Evolutionary conservation across 1,140 invertebrate genomes (phyloP).

Genomic region (Papilio glaucus): DNA sequence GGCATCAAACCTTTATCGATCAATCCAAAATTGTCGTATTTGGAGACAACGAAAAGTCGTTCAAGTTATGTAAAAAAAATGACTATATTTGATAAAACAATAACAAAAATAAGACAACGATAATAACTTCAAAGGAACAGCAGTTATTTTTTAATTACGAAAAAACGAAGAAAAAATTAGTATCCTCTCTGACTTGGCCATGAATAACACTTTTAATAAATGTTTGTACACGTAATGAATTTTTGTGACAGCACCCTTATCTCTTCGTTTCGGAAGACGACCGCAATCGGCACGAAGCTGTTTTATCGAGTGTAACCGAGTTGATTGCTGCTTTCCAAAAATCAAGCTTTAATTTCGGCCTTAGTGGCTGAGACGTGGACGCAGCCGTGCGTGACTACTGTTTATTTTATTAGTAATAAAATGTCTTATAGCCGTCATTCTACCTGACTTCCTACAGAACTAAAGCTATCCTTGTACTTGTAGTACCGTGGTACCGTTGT

Average conservation of each 20-base stretch:
- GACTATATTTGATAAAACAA: no score
- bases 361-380: constrained; percentile 43
- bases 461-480: not conserved
- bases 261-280: constrained; percentile 44
- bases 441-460: constrained; percentile 3
- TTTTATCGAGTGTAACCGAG: constrained; percentile 74
- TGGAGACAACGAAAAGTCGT: no score
- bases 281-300: constrained; percentile 70
- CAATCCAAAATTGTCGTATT: no score
- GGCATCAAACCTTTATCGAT: no score
- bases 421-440: constrained; percentile 41
- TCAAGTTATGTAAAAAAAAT: no score
- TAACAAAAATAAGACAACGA: no score
- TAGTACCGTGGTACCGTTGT: no score
- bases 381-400: constrained; percentile 64
- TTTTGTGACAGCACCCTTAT: constrained; percentile 19
- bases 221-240: not conserved
- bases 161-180: no score
- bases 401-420: constrained; percentile 73
- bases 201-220: no score
- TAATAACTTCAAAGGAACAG: no score
- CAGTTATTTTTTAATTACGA: no score
- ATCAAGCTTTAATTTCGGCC: constrained; percentile 71
- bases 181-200: no score
- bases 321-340: constrained; percentile 68